phyloP scores from a whole-genome alignment of 2,797 vertebrate species.

The Schizopygopsis pylzovi region DNA sequence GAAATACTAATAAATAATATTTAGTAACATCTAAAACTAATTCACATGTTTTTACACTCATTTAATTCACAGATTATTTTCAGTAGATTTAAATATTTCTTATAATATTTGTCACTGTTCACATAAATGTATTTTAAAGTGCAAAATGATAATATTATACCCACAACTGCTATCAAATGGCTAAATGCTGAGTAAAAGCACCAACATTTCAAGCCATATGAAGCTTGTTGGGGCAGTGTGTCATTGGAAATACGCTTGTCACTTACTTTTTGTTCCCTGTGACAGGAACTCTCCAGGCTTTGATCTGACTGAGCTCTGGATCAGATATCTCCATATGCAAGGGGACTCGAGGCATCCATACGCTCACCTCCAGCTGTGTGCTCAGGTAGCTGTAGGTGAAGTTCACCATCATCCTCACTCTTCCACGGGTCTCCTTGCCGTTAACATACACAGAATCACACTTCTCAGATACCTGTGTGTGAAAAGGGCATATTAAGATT shows the following conservation, averaged over 20 bases:
- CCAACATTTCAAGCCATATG: neutral
- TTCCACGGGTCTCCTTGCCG: conserved; percentile 90
- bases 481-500: neutral
- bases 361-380: conserved; percentile 84
- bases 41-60: neutral
- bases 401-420: conserved; percentile 82
- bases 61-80: neutral
- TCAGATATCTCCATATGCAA: conserved; percentile 90
- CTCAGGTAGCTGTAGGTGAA: conserved; percentile 92
- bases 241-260: neutral
- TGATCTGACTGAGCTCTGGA: conserved; percentile 93
- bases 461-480: conserved; percentile 85
- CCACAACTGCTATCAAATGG: neutral
- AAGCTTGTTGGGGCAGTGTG: neutral
- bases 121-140: neutral
- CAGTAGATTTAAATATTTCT: neutral
- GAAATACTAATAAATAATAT: conserved; percentile 1
- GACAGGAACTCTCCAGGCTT: conserved; percentile 89
- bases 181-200: neutral
- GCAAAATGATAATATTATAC: neutral
- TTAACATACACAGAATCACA: conserved; percentile 94
- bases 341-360: conserved; percentile 92
- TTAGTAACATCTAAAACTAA: neutral
- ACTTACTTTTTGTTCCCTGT: conserved; percentile 21
- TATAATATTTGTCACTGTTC: neutral